Percentiles rank a stretch among this genome's conserved stretches.
These are phyloP conservation scores for Distichodus sexfasciatus DNA, from an alignment of 2,797 vertebrate genomes.

Conservation along the genomic window DNA sequence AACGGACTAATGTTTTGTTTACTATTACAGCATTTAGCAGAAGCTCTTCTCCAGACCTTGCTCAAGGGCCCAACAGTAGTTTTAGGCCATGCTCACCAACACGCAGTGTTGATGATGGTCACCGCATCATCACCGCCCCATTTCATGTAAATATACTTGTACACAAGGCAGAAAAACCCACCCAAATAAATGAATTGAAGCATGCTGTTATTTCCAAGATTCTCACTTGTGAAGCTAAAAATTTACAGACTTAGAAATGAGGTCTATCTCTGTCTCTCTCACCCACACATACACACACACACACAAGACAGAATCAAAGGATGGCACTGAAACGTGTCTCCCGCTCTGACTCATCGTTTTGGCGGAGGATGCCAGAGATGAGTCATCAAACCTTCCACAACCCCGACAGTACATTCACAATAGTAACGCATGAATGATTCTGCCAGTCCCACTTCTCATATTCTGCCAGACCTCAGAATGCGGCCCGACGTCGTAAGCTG, in stretches of 20 bases:
- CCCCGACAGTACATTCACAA: conserved; percentile 59
- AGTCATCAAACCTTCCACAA: conserved; percentile 82
- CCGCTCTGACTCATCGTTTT: conserved; percentile 83
- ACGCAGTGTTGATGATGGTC: too few species aligned
- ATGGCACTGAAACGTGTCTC: conserved; percentile 65
- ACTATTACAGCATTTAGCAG: background rate
- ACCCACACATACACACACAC: conserved; percentile 19
- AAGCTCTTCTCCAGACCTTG: too few species aligned
- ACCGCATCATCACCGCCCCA: too few species aligned
- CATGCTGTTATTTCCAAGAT: background rate
- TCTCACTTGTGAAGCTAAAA: background rate
- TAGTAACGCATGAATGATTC: conserved; percentile 59
- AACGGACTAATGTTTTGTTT: background rate
- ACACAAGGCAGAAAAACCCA: background rate
- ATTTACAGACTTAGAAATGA: conserved; percentile 31
- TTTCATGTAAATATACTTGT: too few species aligned
- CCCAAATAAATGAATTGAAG: conserved; percentile 2
- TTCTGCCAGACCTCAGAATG: conserved; percentile 36
- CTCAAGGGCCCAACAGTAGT: too few species aligned
- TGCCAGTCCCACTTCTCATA: conserved; percentile 43
- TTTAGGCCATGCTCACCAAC: too few species aligned
- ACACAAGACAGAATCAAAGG: conserved; percentile 40
- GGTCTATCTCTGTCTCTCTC: background rate
- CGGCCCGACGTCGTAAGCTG: conserved; percentile 16
- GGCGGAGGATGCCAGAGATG: conserved; percentile 79